Conservation (phyloP, 2,888 invertebrate species). For the Dendrolimus pini region DNA sequence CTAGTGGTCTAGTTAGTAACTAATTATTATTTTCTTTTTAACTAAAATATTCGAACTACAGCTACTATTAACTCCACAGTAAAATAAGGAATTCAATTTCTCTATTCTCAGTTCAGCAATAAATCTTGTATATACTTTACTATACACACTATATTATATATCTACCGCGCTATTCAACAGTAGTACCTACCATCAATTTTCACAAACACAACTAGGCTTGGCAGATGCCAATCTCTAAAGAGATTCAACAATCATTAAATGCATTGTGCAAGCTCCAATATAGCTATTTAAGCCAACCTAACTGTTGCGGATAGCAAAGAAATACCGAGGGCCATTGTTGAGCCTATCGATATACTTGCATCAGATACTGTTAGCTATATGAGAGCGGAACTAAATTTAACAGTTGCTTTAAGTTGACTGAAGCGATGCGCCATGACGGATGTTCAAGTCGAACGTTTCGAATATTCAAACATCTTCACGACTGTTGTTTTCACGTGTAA, state of each 20-base stretch:
- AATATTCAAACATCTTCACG: too few relatives aligned
- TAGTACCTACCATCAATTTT: neutral
- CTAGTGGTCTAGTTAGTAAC: too few relatives aligned
- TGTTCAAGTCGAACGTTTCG: too few relatives aligned
- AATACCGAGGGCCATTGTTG: slow-evolving; percentile 12
- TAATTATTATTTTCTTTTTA: too few relatives aligned
- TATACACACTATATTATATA: neutral
- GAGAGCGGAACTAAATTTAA: slow-evolving; percentile 8
- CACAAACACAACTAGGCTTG: neutral
- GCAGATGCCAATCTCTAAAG: neutral
- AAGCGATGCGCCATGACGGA: too few relatives aligned
- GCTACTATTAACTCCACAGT: too few relatives aligned
- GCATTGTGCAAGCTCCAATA: neutral
- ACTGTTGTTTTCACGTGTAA: too few relatives aligned
- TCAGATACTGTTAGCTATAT: slow-evolving; percentile 5
- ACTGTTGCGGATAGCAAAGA: slow-evolving; percentile 8
- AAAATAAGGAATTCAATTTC: too few relatives aligned
- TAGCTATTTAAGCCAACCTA: neutral
- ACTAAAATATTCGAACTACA: too few relatives aligned
- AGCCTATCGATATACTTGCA: slow-evolving; percentile 8
- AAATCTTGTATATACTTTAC: neutral
- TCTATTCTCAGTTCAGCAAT: too few relatives aligned
- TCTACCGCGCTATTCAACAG: neutral
- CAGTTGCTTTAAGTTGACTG: slow-evolving; percentile 7
- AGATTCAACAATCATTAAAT: neutral